These are phyloP conservation scores for Arge pagana DNA, from an alignment of 2,888 invertebrate genomes.

Conservation along the genomic window DNA sequence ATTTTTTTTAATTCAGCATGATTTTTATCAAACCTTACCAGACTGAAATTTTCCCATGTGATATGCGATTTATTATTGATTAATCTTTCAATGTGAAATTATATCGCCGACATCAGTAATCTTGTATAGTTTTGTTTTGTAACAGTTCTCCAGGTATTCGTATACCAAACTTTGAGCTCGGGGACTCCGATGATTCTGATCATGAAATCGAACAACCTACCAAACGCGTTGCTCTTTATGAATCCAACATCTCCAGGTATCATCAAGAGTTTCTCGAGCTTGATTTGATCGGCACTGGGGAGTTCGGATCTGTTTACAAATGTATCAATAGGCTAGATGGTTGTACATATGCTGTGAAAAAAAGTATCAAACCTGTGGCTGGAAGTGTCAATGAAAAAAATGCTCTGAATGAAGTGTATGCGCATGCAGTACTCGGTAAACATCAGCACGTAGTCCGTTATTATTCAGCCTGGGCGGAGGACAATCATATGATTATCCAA, in stretches of 20 bases:
- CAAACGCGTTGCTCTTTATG: constrained; percentile 74
- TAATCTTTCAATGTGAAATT: no score
- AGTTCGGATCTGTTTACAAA: constrained; percentile 87
- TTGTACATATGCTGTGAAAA: constrained; percentile 88
- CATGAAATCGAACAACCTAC: constrained; percentile 72
- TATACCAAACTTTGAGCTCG: constrained; percentile 46
- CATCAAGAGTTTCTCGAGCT: constrained; percentile 85
- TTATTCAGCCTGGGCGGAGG: constrained; percentile 94
- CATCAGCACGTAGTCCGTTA: constrained; percentile 92
- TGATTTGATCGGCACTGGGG: constrained; percentile 80
- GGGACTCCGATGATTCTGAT: constrained; percentile 60
- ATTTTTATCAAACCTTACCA: no score
- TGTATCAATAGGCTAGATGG: constrained; percentile 91
- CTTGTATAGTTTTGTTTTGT: background rate
- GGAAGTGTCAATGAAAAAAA: constrained; percentile 83
- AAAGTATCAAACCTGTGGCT: constrained; percentile 83
- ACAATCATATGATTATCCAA: constrained; percentile 93
- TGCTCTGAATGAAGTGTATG: constrained; percentile 91
- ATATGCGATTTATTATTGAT: no score
- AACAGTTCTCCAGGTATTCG: constrained; percentile 48
- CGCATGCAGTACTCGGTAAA: constrained; percentile 89
- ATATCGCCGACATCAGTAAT: background rate
- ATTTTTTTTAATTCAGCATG: no score
- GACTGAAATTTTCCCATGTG: no score
- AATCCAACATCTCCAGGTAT: constrained; percentile 83